A percentile compares a stretch with the other conserved stretches of the same genome.
phyloP scores from a whole-genome alignment of 2,888 invertebrate species.

The Melangyna quadrimaculata region DNA sequence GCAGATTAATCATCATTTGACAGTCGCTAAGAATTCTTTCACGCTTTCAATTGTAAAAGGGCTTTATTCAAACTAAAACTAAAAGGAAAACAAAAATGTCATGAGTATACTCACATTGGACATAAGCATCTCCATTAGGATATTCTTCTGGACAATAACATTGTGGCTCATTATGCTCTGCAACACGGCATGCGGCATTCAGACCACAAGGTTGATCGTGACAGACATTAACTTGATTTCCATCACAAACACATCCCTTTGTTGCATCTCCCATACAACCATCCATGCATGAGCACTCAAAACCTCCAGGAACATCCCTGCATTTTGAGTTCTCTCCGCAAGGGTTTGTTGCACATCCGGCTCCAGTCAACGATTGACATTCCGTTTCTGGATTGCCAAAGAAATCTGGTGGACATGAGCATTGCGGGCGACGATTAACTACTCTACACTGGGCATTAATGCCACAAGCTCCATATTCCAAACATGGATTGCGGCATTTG shows the following conservation, averaged over 20 bases:
- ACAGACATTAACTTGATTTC: constrained; percentile 86
- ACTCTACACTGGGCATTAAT: constrained; percentile 92
- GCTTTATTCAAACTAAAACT: no score
- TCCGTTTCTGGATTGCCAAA: constrained; percentile 87
- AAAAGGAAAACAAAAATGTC: no score
- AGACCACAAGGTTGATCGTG: constrained; percentile 89
- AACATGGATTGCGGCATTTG: constrained; percentile 92
- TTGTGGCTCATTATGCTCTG: constrained; percentile 85
- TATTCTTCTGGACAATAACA: constrained; percentile 92
- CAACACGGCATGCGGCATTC: constrained; percentile 90
- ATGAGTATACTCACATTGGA: constrained; percentile 94
- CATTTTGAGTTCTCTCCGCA: constrained; percentile 93
- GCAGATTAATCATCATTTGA: no score
- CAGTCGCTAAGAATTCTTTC: no score
- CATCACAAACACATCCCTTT: constrained; percentile 90
- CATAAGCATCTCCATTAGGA: constrained; percentile 92
- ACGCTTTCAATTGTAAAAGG: no score
- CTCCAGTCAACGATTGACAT: constrained; percentile 86
- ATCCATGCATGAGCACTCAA: constrained; percentile 90
- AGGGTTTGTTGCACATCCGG: constrained; percentile 90
- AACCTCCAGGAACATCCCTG: constrained; percentile 88
- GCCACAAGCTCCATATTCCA: constrained; percentile 89
- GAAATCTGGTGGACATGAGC: constrained; percentile 88
- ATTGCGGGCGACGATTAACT: constrained; percentile 88
- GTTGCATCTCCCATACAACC: constrained; percentile 92